Base-by-base conservation (phyloP, 2,888 invertebrate species). In the Andrena camellia region DNA sequence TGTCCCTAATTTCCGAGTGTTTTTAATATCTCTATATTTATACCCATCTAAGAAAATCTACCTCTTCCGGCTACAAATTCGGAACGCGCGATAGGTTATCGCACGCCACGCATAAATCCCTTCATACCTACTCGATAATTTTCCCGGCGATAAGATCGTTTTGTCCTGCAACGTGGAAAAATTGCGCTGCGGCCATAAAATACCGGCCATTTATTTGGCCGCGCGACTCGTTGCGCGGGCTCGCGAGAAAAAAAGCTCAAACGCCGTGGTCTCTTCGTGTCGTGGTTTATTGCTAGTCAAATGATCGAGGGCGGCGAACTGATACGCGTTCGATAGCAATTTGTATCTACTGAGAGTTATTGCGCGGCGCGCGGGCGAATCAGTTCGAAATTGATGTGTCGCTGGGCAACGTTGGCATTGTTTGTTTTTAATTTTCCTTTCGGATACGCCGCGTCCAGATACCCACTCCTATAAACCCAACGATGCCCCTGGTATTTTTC, bases 401-500 rank as follows among this genome's bases (percentile, higher is more conserved):
- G 69, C 67, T 68, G 63, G 66, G 60, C 64, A 59, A 72, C 62
- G 31, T 48, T 57, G 70, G 66, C 35, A 70, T 68, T 87, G 88
- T 87, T 87, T 87, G 86, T 83, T 87, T 88, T 87, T 81, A 81
- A 88, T 86, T 86, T 88, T 74, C 78, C 74, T 75, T 77, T 54
- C 74, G 64, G 78, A 83, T 70, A 82, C 71, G 66, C 29, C 20
- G 67, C 68, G 64, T 63, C 20, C 17, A 60, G 60, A 57, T 26
- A 20, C 20, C 81, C 70, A 66, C 67, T 76, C 68, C 71, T 52
- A 54, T 69, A 62, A 64, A 35, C 54, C 60, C 64, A 57, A 42
- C 64, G 52, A 69, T 66, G 52, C 62, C 64, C 48, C 69, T 60
- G 60, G 63, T 48, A 57, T 69, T 81, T 85, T 71, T 52, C 71